phyloP scores from a whole-genome alignment of 2,888 invertebrate genomes.

The Stegophylla sp. region DNA sequence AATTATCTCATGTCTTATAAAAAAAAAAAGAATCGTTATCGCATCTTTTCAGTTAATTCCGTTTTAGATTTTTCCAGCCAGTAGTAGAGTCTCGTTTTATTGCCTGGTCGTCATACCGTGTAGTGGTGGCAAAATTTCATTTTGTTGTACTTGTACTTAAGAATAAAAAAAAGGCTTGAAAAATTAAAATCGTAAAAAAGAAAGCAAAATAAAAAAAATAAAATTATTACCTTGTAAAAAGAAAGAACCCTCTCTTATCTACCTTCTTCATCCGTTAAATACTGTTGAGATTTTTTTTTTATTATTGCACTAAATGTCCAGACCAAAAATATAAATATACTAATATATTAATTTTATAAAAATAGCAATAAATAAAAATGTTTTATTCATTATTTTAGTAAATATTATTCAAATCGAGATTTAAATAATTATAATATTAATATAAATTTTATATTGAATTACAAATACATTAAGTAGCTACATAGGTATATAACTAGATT shows the following conservation, averaged over 20 bases:
- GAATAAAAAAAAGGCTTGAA: conserved; percentile 28
- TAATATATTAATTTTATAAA: too few species aligned
- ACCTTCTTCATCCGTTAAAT: neutral
- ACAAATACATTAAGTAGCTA: neutral
- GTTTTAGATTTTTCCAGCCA: conserved; percentile 39
- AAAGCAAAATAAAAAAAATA: conserved; percentile 8
- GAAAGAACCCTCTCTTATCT: conserved; percentile 20
- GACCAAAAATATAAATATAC: too few species aligned
- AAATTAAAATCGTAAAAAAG: conserved; percentile 35
- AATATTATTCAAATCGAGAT: neutral
- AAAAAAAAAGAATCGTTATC: conserved; percentile 40
- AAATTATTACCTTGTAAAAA: conserved; percentile 32
- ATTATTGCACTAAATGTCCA: too few species aligned
- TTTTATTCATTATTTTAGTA: too few species aligned
- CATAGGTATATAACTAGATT: neutral
- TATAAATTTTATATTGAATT: neutral
- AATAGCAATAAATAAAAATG: too few species aligned
- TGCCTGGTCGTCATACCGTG: too few species aligned
- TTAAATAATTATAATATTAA: neutral
- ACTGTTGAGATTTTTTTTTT: too few species aligned
- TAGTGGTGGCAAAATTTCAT: conserved; percentile 21
- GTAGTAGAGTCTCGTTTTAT: conserved; percentile 26
- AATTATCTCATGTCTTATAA: conserved; percentile 65
- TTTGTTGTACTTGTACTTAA: conserved; percentile 34
- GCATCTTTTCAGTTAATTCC: conserved; percentile 42